phyloP scores from a whole-genome alignment of 2,113 vertebrate genomes.

The Lophius piscatorius region DNA sequence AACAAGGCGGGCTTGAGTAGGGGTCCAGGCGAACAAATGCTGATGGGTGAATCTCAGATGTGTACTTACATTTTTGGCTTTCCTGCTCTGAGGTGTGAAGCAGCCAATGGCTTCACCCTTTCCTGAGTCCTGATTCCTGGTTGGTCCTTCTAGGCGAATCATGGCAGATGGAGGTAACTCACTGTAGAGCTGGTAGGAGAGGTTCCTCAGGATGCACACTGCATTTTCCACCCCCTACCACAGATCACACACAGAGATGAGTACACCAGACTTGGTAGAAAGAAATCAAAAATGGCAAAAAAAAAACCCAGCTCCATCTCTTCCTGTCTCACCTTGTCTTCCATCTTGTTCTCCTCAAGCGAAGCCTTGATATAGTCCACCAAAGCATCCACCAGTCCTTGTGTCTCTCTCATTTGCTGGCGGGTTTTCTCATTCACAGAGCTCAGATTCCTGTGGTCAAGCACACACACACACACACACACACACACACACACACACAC shows the following conservation, averaged over 20 bases:
- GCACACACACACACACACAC: no score
- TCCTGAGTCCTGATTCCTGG: slow-evolving; percentile 58
- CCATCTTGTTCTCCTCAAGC: slow-evolving; percentile 83
- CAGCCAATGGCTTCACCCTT: slow-evolving; percentile 87
- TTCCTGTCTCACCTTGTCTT: slow-evolving; percentile 86
- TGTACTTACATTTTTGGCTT: slow-evolving; percentile 85
- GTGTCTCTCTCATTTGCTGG: slow-evolving; percentile 87
- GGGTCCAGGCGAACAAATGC: background rate
- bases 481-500: no score
- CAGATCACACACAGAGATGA: slow-evolving; percentile 6
- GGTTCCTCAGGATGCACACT: slow-evolving; percentile 91
- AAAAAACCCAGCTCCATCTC: background rate
- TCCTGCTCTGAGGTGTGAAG: slow-evolving; percentile 91
- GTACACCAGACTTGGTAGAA: background rate
- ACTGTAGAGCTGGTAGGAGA: slow-evolving; percentile 91
- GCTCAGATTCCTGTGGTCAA: slow-evolving; percentile 97
- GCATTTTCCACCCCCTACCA: slow-evolving; percentile 91
- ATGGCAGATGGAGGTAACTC: slow-evolving; percentile 87
- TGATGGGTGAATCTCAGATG: background rate
- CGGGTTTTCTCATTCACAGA: slow-evolving; percentile 91
- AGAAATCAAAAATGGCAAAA: background rate
- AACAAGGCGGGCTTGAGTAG: background rate
- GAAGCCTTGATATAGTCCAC: slow-evolving; percentile 85
- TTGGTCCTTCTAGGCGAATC: slow-evolving; percentile 84
- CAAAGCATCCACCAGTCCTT: slow-evolving; percentile 88